Percentiles rank a stretch among this genome's conserved stretches.
These are phyloP conservation scores for Andrena cerasifolii DNA, from an alignment of 1,140 invertebrate genomes.

Conservation along the genomic window DNA sequence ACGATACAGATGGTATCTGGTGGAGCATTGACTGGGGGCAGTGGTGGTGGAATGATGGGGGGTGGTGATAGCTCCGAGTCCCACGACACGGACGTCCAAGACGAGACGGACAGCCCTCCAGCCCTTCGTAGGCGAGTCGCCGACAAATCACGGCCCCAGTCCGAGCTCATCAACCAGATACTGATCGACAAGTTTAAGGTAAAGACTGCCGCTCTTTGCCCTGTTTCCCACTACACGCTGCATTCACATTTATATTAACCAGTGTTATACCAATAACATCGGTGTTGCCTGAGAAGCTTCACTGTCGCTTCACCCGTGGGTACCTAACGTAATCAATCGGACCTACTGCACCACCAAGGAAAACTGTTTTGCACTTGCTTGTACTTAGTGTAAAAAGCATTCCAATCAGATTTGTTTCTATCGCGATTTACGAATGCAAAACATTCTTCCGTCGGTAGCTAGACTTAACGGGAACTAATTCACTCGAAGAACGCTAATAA, in stretches of 20 bases:
- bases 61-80: constrained; percentile 85
- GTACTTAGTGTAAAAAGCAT: too few species aligned
- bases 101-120: constrained; percentile 84
- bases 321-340: neutral
- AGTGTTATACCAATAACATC: constrained; percentile 1
- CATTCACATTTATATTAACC: constrained; percentile 11
- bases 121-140: constrained; percentile 80
- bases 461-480: constrained; percentile 6
- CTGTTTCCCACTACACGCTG: constrained; percentile 1
- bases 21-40: constrained; percentile 79
- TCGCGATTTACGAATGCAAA: neutral
- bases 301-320: neutral
- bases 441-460: neutral
- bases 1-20: constrained; percentile 82
- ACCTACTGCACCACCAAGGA: neutral
- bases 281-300: neutral
- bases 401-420: too few species aligned
- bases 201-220: constrained; percentile 60
- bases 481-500: constrained; percentile 5
- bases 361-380: neutral
- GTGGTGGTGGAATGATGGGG: constrained; percentile 77
- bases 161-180: constrained; percentile 85
- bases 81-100: constrained; percentile 84
- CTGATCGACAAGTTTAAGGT: constrained; percentile 86
- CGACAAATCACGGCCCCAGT: constrained; percentile 83